These are phyloP conservation scores for Chaetodon trifasciatus DNA, from an alignment of 2,797 vertebrate species.

Conservation along the genomic window DNA sequence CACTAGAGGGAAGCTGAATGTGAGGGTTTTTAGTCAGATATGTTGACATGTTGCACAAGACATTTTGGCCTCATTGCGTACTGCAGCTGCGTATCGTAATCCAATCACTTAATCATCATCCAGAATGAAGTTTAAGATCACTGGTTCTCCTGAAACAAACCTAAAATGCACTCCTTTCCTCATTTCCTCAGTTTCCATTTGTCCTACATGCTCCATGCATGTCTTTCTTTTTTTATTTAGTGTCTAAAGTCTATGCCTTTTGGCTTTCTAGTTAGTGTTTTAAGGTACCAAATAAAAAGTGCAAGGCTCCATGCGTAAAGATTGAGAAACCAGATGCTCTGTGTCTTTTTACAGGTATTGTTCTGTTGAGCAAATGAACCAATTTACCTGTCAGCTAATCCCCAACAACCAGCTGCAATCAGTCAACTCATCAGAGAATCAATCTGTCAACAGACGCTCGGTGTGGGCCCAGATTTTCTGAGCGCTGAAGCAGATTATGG, in stretches of 20 bases:
- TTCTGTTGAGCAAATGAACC: constrained; percentile 10
- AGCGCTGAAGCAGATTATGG: background rate
- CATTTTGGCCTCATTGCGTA: background rate
- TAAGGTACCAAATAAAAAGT: background rate
- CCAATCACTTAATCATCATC: constrained; percentile 14
- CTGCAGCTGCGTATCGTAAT: background rate
- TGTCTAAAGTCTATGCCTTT: background rate
- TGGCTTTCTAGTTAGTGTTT: background rate
- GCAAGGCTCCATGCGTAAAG: background rate
- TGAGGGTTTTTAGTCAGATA: background rate
- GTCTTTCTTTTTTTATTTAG: background rate
- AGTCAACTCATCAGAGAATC: constrained; percentile 19
- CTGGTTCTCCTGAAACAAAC: background rate
- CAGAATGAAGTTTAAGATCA: background rate
- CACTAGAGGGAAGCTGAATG: background rate
- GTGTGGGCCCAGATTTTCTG: background rate
- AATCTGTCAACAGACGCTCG: background rate
- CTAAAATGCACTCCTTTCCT: too few species aligned
- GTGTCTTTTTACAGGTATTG: background rate
- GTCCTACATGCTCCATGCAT: too few species aligned
- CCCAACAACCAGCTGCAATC: constrained; percentile 26
- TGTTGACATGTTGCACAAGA: constrained; percentile 2
- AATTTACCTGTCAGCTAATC: constrained; percentile 5
- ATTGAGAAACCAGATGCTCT: background rate
- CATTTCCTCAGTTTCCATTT: background rate